A percentile compares a stretch with the other conserved stretches of the same genome.
phyloP scores from a whole-genome alignment of 2,113 vertebrate species.

The Charina bottae region DNA sequence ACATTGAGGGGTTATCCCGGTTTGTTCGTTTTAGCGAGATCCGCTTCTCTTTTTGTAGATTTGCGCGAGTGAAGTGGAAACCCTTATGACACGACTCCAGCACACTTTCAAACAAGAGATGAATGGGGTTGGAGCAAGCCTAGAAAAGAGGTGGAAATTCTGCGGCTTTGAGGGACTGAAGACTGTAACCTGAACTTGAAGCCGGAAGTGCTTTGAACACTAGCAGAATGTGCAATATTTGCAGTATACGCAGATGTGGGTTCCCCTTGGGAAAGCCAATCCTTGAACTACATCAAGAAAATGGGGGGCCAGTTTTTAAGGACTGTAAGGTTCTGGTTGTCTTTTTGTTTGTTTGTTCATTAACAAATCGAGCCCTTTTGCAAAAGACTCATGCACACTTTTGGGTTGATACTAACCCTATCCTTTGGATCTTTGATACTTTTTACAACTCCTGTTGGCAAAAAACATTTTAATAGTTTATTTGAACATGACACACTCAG shows the following conservation, averaged over 20 bases:
- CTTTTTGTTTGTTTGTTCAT: constrained; percentile 18
- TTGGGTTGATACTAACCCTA: constrained; percentile 52
- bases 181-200: constrained; percentile 76
- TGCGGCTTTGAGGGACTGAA: constrained; percentile 94
- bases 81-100: constrained; percentile 88
- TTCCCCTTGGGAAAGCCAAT: constrained; percentile 43
- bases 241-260: background rate
- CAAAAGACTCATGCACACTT: constrained; percentile 44
- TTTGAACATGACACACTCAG: constrained; percentile 65
- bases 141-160: constrained; percentile 97
- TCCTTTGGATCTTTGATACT: constrained; percentile 53
- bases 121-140: constrained; percentile 91
- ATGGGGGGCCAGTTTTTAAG: constrained; percentile 44
- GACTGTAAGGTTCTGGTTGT: constrained; percentile 60
- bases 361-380: constrained; percentile 50
- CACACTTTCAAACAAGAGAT: constrained; percentile 94
- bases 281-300: constrained; percentile 49
- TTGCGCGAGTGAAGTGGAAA: constrained; percentile 86
- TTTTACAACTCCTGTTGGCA: constrained; percentile 48
- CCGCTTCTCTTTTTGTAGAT: constrained; percentile 74
- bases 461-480: constrained; percentile 54
- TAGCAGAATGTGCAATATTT: background rate
- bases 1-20: background rate
- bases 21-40: rapidly evolving
- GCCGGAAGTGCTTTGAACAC: background rate